Conservation (phyloP, 2,888 invertebrate species). For the Microplitis manilae region DNA sequence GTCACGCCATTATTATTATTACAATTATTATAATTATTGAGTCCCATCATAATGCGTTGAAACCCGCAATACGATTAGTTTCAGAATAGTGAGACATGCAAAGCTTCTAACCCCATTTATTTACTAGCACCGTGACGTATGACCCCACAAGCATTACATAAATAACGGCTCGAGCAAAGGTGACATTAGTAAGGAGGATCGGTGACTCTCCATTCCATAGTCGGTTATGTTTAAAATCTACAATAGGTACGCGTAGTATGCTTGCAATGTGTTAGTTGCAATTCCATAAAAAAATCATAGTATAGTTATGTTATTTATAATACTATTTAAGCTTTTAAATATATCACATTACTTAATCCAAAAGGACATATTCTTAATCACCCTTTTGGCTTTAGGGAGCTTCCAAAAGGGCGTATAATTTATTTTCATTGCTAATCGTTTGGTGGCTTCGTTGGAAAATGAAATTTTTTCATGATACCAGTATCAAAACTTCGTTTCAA, state of each 20-base stretch:
- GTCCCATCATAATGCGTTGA: slow-evolving; percentile 58
- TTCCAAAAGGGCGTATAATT: too few species aligned
- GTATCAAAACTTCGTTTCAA: too few species aligned
- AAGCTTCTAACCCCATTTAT: slow-evolving; percentile 10
- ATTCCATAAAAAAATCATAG: not conserved
- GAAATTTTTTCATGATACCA: too few species aligned
- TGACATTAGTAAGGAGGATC: slow-evolving; percentile 35
- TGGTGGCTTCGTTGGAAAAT: too few species aligned
- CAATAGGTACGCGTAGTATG: not conserved
- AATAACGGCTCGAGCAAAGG: slow-evolving; percentile 48
- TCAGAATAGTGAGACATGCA: slow-evolving; percentile 34
- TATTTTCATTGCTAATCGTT: too few species aligned
- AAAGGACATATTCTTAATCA: too few species aligned
- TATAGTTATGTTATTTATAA: too few species aligned
- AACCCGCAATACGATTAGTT: slow-evolving; percentile 56
- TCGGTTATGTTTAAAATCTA: not conserved
- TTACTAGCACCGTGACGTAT: slow-evolving; percentile 44
- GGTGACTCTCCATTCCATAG: not conserved
- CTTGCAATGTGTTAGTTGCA: not conserved
- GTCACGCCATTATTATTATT: slow-evolving; percentile 64
- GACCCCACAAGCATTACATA: slow-evolving; percentile 46
- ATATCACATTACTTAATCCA: too few species aligned
- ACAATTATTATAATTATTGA: slow-evolving; percentile 65
- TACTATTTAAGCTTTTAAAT: too few species aligned
- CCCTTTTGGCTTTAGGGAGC: too few species aligned